Evolutionary conservation across 2,888 invertebrate genomes (phyloP).

Genomic region (Hipparchia semele): DNA sequence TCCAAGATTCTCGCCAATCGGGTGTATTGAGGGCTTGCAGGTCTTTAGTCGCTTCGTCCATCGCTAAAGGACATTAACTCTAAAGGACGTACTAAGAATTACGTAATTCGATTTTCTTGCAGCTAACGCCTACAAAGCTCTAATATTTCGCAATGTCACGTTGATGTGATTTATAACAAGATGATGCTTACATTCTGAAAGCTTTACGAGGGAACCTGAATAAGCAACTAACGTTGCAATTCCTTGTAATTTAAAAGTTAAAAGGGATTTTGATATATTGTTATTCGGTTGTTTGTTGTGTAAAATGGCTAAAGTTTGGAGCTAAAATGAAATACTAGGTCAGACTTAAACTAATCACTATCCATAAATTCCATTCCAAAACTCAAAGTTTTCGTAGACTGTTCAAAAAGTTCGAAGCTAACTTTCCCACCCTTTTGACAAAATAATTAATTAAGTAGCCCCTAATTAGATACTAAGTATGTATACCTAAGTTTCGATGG

Average conservation of each 20-base stretch:
- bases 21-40: too few species aligned
- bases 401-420: neutral
- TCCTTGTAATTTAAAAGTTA: neutral
- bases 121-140: neutral
- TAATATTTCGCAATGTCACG: neutral
- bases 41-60: too few species aligned
- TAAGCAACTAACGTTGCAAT: constrained; percentile 9
- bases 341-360: neutral
- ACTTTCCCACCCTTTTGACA: too few species aligned
- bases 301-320: neutral
- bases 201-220: constrained; percentile 1
- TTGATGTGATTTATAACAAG: constrained; percentile 8
- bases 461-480: too few species aligned
- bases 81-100: too few species aligned
- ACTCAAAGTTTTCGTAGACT: neutral
- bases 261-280: constrained; percentile 1
- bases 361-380: neutral
- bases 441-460: too few species aligned
- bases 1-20: too few species aligned
- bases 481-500: too few species aligned
- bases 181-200: constrained; percentile 9
- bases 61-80: too few species aligned
- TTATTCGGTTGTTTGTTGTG: neutral
- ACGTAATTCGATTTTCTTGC: neutral
- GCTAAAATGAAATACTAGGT: neutral